These are phyloP conservation scores for Lepidotrigona ventralis DNA, from an alignment of 1,140 invertebrate species.

Conservation along the genomic window DNA sequence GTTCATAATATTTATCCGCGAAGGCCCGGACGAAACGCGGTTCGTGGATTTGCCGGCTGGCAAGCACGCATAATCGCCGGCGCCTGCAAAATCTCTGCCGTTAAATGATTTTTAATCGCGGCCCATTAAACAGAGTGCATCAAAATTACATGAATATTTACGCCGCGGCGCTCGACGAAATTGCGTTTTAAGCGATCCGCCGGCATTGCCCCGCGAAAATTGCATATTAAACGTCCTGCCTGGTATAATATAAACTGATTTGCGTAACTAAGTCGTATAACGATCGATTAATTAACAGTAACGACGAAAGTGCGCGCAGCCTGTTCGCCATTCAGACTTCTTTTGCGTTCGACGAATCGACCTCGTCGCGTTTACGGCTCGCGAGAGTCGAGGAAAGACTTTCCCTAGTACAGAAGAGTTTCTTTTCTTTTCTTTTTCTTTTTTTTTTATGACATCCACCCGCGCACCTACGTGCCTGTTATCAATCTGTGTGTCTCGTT, in stretches of 20 bases:
- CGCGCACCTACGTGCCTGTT: not conserved
- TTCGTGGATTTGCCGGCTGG: not conserved
- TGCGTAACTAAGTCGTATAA: constrained; percentile 25
- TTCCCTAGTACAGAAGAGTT: not conserved
- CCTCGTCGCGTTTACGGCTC: not conserved
- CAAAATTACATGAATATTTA: constrained; percentile 53
- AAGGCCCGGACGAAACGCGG: not conserved
- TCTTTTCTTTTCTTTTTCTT: no score
- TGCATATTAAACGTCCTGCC: constrained; percentile 27
- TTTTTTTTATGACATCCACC: not conserved
- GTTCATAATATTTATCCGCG: constrained; percentile 15
- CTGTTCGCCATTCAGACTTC: not conserved
- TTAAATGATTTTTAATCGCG: constrained; percentile 52
- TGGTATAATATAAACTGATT: constrained; percentile 34
- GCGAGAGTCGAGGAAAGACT: not conserved
- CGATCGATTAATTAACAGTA: constrained; percentile 48
- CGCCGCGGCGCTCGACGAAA: constrained; percentile 8
- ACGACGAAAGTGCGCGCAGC: not conserved
- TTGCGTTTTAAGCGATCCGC: constrained; percentile 43
- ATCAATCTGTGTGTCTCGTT: constrained; percentile 19
- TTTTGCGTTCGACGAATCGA: not conserved
- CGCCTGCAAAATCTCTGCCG: constrained; percentile 23
- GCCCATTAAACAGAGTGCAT: constrained; percentile 43
- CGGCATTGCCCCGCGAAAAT: constrained; percentile 15
- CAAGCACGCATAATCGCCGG: not conserved